Percentiles rank a stretch among this genome's conserved stretches.
Conservation (phyloP, 2,888 invertebrate genomes). For the Polietes domitor region DNA sequence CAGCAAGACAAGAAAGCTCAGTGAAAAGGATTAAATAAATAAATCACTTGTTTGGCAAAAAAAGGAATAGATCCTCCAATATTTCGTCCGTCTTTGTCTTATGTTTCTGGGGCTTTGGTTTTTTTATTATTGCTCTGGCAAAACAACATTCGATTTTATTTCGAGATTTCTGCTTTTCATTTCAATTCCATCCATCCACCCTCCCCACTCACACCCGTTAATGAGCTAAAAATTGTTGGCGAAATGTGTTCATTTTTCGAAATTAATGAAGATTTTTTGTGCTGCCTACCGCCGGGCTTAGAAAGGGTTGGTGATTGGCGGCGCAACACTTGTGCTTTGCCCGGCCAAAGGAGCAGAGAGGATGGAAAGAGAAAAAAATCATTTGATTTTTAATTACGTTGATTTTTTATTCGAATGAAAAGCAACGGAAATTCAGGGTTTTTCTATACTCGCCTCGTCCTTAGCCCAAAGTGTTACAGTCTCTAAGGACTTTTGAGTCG, state of each 20-base stretch:
- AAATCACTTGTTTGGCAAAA: constrained; percentile 67
- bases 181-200: constrained; percentile 15
- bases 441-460: constrained; percentile 32
- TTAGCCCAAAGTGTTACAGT: constrained; percentile 65
- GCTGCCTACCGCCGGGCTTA: constrained; percentile 25
- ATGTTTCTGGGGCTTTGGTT: constrained; percentile 29
- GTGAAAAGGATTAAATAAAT: constrained; percentile 69
- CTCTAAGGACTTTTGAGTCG: constrained; percentile 67
- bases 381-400: constrained; percentile 71
- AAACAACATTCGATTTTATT: constrained; percentile 30
- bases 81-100: constrained; percentile 54
- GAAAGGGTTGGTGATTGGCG: constrained; percentile 62
- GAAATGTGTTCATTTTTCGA: constrained; percentile 56
- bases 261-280: constrained; percentile 68
- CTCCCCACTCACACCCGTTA: constrained; percentile 64
- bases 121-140: background rate
- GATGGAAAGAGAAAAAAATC: constrained; percentile 60
- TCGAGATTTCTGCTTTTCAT: constrained; percentile 31
- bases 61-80: constrained; percentile 28
- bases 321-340: constrained; percentile 54
- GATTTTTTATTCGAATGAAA: constrained; percentile 58
- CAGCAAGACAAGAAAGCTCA: constrained; percentile 35
- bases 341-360: background rate
- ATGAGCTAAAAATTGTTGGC: constrained; percentile 66
- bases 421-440: constrained; percentile 59